Evolutionary conservation across 35 echinoderm and acorn worm species (phyloP).

Genomic region (Apostichopus parvimensis): DNA sequence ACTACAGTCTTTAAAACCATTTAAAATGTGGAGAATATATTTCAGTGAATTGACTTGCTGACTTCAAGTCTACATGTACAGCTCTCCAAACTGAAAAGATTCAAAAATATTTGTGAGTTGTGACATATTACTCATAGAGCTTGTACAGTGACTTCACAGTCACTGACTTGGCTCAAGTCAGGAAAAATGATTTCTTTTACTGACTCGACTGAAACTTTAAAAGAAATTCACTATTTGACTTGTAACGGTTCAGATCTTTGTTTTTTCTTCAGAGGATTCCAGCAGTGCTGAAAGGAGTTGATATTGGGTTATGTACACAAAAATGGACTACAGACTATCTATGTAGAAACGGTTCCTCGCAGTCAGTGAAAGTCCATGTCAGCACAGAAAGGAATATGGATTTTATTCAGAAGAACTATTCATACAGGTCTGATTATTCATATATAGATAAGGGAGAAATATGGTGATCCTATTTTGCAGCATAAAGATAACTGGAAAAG

Average conservation of each 20-base stretch:
- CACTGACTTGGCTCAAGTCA: too few species aligned
- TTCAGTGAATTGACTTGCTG: too few species aligned
- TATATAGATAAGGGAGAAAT: too few species aligned
- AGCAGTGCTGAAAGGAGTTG: slow-evolving; percentile 70
- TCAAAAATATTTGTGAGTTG: background rate
- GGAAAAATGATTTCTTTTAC: too few species aligned
- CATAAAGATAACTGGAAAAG: too few species aligned
- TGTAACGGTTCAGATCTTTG: background rate
- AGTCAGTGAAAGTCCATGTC: slow-evolving; percentile 92
- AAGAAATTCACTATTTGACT: background rate
- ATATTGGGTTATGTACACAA: slow-evolving; percentile 69
- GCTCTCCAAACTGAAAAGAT: too few species aligned
- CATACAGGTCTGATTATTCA: slow-evolving; percentile 67
- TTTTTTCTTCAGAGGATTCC: slow-evolving; percentile 62
- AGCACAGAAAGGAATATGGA: slow-evolving; percentile 79
- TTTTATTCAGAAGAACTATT: slow-evolving; percentile 88
- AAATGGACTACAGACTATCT: slow-evolving; percentile 79
- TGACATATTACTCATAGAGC: background rate
- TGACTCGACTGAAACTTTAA: background rate
- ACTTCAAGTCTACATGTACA: too few species aligned
- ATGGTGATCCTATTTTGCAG: too few species aligned
- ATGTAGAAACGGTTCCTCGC: slow-evolving; percentile 47
- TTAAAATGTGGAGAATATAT: too few species aligned
- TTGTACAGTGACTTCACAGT: too few species aligned
- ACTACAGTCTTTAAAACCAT: too few species aligned